phyloP scores from a whole-genome alignment of 2,797 vertebrate species.

The Chromobotia macracanthus region DNA sequence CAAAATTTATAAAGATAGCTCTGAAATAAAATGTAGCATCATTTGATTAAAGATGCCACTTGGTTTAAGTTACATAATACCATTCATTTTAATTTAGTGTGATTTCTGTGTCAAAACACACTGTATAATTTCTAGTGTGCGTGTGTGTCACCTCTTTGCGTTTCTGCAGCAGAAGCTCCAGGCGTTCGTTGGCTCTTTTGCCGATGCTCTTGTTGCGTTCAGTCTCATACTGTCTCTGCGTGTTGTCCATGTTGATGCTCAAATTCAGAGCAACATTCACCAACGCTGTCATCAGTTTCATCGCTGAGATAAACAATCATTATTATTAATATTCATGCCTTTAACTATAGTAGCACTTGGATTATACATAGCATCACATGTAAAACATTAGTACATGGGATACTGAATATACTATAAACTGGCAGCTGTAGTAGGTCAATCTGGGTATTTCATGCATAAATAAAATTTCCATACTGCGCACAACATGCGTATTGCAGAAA shows the following conservation, averaged over 20 bases:
- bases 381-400: no score
- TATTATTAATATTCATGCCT: neutral
- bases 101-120: no score
- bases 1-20: no score
- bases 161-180: constrained; percentile 95
- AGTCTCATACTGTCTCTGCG: constrained; percentile 95
- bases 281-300: constrained; percentile 99
- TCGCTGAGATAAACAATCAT: constrained; percentile 76
- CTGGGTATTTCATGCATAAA: neutral
- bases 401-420: no score
- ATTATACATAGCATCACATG: no score
- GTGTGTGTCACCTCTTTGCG: constrained; percentile 89
- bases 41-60: no score
- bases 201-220: constrained; percentile 97
- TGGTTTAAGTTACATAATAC: no score
- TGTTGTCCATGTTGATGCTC: constrained; percentile 99
- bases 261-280: constrained; percentile 99
- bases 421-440: neutral
- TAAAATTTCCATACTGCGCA: neutral
- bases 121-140: neutral
- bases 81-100: no score
- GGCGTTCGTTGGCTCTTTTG: constrained; percentile 94
- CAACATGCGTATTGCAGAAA: neutral
- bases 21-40: no score
- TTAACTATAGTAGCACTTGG: neutral